Base-by-base conservation (phyloP, 2,888 invertebrate genomes). In the Bembecia ichneumoniformis region DNA sequence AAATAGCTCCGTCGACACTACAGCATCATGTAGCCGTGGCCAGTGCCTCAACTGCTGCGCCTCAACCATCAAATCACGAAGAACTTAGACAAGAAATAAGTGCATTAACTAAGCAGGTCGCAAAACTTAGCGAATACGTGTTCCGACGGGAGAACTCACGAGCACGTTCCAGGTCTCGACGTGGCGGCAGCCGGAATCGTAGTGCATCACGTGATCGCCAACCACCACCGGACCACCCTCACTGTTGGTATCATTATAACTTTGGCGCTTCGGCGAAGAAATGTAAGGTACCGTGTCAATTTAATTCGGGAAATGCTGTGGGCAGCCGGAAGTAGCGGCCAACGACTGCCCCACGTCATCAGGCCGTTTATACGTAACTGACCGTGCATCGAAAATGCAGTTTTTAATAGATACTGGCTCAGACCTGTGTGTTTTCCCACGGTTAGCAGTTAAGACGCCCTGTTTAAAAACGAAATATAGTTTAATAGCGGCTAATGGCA, bases 401-500 rank as follows among this genome's bases (percentile, higher is more conserved):
- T 64, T 53, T 50, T 51, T 64, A 2, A 40, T 57, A 1, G 57
- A 35, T 35, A 35, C 35, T 35, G 35, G 35, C 10, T 35, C 35
- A 4, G 35, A 35, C 35, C 43, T 53, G 13, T 59, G 63, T 49
- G 58, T 60, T 43, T 62, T 54, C 36, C 60, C 61, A 0, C 55
- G 57, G 9, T 50, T 48, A 7, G 46, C 51, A 9, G 15, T 35
- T 1, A 52, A 47, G 48, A 49, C 44, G 49, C 53, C 54, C 43
- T 50, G 51, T 46, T 4, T 13, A 5, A 52, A 55, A 16, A 49
- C 59, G 3, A 47, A 52, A n/a, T 74, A 63, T 47, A 49, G 57
- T 10, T 49, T 73, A 1, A 53, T 48, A 11, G 74, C 73, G n/a
- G 70, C 71, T 0, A 74, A 74, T 46, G 58, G 59, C 1, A 56